A percentile compares a stretch with the other conserved stretches of the same genome.
These are phyloP conservation scores for Erpetoichthys calabaricus DNA, from an alignment of 2,797 vertebrate genomes.

Conservation along the genomic window DNA sequence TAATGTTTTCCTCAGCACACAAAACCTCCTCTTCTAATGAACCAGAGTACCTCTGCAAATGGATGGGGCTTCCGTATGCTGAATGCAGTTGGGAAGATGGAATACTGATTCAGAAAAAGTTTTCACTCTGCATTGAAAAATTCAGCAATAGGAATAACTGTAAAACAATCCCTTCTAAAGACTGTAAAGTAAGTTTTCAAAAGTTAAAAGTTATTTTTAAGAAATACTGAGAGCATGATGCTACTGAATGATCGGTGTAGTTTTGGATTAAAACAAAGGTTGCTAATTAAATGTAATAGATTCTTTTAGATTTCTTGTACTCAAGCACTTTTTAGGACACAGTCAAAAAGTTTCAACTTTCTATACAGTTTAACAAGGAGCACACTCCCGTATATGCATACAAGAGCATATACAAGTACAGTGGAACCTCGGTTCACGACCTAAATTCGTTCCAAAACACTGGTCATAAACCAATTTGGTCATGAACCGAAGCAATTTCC, in stretches of 20 bases:
- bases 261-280: no score
- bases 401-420: no score
- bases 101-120: conserved; percentile 78
- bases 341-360: no score
- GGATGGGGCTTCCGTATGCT: conserved; percentile 93
- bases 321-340: no score
- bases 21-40: conserved; percentile 67
- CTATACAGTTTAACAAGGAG: no score
- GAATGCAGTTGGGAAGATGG: conserved; percentile 97
- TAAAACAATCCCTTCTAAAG: conserved; percentile 84
- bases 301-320: no score
- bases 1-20: conserved; percentile 21
- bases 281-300: no score
- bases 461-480: no score
- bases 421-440: no score
- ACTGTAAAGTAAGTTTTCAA: conserved; percentile 71
- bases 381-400: no score
- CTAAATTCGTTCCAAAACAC: no score
- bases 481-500: no score
- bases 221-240: background rate
- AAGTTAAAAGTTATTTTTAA: background rate
- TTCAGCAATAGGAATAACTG: conserved; percentile 74
- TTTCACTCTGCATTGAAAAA: conserved; percentile 73
- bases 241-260: background rate
- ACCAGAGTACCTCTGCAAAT: conserved; percentile 90